Percentiles rank a stretch among this genome's conserved stretches.
Conservation (phyloP, 1,140 invertebrate genomes). For the Sipha flava region DNA sequence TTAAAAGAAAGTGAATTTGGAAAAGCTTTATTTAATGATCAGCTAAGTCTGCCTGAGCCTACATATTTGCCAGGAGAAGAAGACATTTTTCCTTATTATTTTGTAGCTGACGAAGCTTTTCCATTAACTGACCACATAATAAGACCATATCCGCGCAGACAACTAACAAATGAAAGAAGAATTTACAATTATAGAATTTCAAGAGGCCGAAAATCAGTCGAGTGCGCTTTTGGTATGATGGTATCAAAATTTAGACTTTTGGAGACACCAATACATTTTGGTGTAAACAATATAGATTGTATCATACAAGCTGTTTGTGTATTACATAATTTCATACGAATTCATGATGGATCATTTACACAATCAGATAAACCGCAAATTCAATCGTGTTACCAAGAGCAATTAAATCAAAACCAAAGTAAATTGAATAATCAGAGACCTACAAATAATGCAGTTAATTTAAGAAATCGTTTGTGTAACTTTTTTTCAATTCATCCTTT, state of each 20-base stretch:
- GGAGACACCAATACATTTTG: constrained; percentile 39
- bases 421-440: neutral
- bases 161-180: constrained; percentile 36
- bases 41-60: neutral
- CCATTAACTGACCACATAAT: constrained; percentile 39
- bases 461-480: constrained; percentile 1
- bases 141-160: constrained; percentile 39
- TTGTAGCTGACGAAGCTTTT: constrained; percentile 42
- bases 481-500: neutral
- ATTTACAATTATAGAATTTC: constrained; percentile 43
- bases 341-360: neutral
- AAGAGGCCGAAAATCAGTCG: constrained; percentile 41
- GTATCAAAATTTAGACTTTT: constrained; percentile 45
- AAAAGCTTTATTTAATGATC: neutral
- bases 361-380: neutral
- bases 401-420: no score
- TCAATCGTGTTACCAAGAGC: neutral
- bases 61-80: neutral
- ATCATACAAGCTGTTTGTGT: constrained; percentile 29
- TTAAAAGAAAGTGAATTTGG: neutral
- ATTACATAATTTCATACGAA: constrained; percentile 32
- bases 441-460: neutral
- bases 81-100: constrained; percentile 36
- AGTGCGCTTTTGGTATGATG: constrained; percentile 46
- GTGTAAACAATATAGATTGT: constrained; percentile 35